Base-by-base conservation (phyloP, 2,113 vertebrate species). In the Anolis carolinensis region DNA sequence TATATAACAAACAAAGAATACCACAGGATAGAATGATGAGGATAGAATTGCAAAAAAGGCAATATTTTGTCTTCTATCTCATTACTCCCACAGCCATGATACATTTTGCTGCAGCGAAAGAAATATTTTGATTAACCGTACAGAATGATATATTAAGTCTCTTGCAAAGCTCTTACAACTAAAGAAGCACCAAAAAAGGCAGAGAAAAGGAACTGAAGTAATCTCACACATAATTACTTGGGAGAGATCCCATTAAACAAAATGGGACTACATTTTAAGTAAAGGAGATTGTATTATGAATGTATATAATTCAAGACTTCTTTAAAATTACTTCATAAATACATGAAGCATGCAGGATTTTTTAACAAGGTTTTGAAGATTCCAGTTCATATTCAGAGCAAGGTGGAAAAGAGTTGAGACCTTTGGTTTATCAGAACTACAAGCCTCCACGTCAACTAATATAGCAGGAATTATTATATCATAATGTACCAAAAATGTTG, bases 321-420 rank as follows among this genome's bases (percentile, higher is more conserved):
- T 87, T 83, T 5, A 39, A 85, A 89, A 59, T 83, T 23, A 65
- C 13, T 1, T 34, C 32, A 52, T 50, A 39, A 68, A 79, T 86
- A 3, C 16, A 36, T 1, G 18, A 86, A 71, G 34, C 32, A 48
- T 1, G 39, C 4, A 80, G 30, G 34, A 63, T 2, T 63, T n/a
- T n/a, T 59, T 72, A 79, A 39, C 30, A 72, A 48, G 23, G 39
- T 32, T 76, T 67, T 76, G 55, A 84, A n/a, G 36, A 25, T 25
- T 75, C n/a, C 13, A 32, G 25, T 73, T 62, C 18, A 44, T 36
- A 74, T 83, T 62, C 82, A 63, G 71, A 62, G 27, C 6, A 44
- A 11, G 59, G 39, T 71, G 36, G 48, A 55, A 52, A 70, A 55
- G 10, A 44, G 52, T 70, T 70, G 50, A 62, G 3, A 16, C 30